Evolutionary conservation across 2,888 invertebrate genomes (phyloP), one percentile per base, ranked within the genome.

Genomic region (Gibbula magus): DNA sequence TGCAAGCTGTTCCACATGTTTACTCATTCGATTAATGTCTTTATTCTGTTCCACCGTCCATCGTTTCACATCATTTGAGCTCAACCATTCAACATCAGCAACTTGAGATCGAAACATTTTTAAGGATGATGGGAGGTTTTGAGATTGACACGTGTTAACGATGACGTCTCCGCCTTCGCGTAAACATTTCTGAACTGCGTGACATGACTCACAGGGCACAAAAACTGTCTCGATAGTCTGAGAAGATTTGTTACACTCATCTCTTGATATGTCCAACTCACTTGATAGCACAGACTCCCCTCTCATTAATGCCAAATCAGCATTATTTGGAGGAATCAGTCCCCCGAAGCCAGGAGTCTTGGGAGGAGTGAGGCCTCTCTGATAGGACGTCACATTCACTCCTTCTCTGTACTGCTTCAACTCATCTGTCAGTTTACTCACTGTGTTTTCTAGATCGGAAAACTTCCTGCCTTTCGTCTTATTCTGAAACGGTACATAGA

Each of bases 181-280:
- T 77, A 92, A 87, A 84, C 87, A 88, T 67, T 86, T 88, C 86
- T 93, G 93, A n/a, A 91, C 91, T 18, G 89, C 77, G 56, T 88
- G 87, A 84, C 93, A 93, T 0, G 91, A 87, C 78, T 92, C 92
- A 87, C 93, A 93, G 5, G 93, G 92, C 0, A 91, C 89, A 86
- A 93, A 92, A 0, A 92, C 91, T 3, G 93, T 92, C 81, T 93
- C 93, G 18, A 87, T 84, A n/a, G 93, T 93, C 87, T 93, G 93
- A 75, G 88, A 87, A 18, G 90, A 87, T 85, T 93, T 93, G 82
- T 88, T 90, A 81, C 88, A 91, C 18, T 89, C 88, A 77, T 92
- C 92, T 79, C 83, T 82, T 2, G 89, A 86, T 16, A 89, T 88
- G 32, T 82, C 53, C 75, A 56, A 35, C 10, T 67, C 66, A 54